Conservation (phyloP, 2,888 invertebrate species). For the Argyresthia albistria region DNA sequence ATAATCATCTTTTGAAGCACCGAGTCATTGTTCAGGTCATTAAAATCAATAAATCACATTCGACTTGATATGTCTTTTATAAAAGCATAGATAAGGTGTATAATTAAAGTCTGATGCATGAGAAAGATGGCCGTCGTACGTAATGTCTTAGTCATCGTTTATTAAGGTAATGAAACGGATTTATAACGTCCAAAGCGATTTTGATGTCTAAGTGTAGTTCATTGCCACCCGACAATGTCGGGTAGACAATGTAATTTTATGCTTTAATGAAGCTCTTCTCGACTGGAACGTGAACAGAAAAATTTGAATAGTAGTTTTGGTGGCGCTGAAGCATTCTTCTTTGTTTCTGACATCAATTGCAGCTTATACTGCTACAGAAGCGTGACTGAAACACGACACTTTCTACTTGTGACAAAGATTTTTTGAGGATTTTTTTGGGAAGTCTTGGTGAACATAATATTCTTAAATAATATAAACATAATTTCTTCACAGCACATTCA, state of each 20-base stretch:
- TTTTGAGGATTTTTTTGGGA: no score
- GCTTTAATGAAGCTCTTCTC: conserved; percentile 62
- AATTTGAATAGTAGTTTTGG: conserved; percentile 64
- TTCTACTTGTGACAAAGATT: conserved; percentile 25
- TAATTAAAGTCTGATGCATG: conserved; percentile 7
- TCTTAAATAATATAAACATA: no score
- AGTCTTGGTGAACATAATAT: no score
- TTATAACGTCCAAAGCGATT: conserved; percentile 64
- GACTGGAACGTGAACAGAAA: conserved; percentile 64
- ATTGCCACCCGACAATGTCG: conserved; percentile 67
- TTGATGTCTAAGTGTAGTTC: conserved; percentile 71
- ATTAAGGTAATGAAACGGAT: conserved; percentile 68
- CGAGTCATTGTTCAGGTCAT: not conserved
- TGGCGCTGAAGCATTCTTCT: conserved; percentile 41
- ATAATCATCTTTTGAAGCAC: no score
- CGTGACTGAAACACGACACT: conserved; percentile 35
- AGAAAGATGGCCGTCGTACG: conserved; percentile 52
- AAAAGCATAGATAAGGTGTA: conserved; percentile 1
- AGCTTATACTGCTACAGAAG: conserved; percentile 62
- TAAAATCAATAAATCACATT: not conserved
- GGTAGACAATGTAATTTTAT: conserved; percentile 70
- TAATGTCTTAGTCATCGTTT: conserved; percentile 60
- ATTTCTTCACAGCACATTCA: no score
- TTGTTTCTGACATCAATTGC: conserved; percentile 56
- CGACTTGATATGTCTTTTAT: not conserved